Evolutionary conservation across 1,140 invertebrate genomes (phyloP).

Genomic region (Drosophila nasuta): DNA sequence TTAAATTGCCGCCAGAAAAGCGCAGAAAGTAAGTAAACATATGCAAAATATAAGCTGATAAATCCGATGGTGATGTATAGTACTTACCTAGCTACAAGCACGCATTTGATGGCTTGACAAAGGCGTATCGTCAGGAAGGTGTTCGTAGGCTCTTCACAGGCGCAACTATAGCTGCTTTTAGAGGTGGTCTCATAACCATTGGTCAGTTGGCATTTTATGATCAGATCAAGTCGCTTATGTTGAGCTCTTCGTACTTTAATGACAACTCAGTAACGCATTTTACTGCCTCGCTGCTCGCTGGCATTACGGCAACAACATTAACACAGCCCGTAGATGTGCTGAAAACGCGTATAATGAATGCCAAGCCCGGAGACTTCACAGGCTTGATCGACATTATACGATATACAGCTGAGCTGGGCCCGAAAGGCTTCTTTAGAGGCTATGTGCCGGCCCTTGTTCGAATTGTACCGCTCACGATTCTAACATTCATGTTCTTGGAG

Average conservation of each 20-base stretch:
- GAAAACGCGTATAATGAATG: conserved; percentile 99
- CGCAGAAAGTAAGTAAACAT: conserved; percentile 93
- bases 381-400: conserved; percentile 91
- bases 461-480: conserved; percentile 97
- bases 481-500: conserved; percentile 98
- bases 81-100: conserved; percentile 94
- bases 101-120: conserved; percentile 95
- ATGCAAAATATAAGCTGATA: not conserved
- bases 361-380: conserved; percentile 95
- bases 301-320: conserved; percentile 96
- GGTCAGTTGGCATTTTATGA: conserved; percentile 98
- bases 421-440: conserved; percentile 98
- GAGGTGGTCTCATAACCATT: conserved; percentile 97
- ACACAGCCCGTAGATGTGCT: conserved; percentile 99
- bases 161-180: conserved; percentile 94
- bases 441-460: conserved; percentile 98
- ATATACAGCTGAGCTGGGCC: conserved; percentile 95
- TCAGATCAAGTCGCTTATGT: conserved; percentile 86
- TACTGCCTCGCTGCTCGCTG: conserved; percentile 86
- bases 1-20: conserved; percentile 94
- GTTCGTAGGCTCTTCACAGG: conserved; percentile 92
- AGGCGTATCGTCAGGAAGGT: conserved; percentile 94
- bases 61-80: not conserved
- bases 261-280: conserved; percentile 74
- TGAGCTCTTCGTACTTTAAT: conserved; percentile 60